Percentiles rank a stretch among this genome's conserved stretches.
These are phyloP conservation scores for Sericinus montela DNA, from an alignment of 2,888 invertebrate genomes.

Conservation along the genomic window DNA sequence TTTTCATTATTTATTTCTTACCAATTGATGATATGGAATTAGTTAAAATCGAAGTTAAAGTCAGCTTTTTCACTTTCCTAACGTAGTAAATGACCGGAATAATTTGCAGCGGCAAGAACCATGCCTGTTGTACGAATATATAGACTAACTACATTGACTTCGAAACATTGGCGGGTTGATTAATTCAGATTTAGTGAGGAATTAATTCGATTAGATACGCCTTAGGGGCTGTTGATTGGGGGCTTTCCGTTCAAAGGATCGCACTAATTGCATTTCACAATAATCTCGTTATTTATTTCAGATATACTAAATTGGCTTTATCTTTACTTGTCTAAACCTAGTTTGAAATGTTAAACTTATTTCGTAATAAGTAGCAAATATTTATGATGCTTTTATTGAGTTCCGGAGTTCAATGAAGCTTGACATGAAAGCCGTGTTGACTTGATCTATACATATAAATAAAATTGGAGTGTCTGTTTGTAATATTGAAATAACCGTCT, in stretches of 20 bases:
- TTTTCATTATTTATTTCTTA: no score
- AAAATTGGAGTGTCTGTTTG: no score
- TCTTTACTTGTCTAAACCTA: neutral
- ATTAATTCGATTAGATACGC: slow-evolving; percentile 23
- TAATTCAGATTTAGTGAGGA: slow-evolving; percentile 22
- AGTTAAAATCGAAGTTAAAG: no score
- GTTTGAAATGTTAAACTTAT: neutral
- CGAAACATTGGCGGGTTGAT: slow-evolving; percentile 21
- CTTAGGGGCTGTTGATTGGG: slow-evolving; percentile 16
- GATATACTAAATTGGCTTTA: slow-evolving; percentile 7
- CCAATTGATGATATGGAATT: no score
- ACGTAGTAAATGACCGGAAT: slow-evolving; percentile 3
- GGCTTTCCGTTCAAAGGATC: slow-evolving; percentile 18
- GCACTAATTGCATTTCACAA: slow-evolving; percentile 16
- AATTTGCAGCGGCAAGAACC: slow-evolving; percentile 7
- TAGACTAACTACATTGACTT: slow-evolving; percentile 18
- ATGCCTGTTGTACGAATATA: slow-evolving; percentile 9
- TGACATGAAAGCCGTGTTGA: no score
- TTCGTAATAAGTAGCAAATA: neutral
- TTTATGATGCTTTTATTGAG: no score
- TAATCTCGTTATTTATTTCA: slow-evolving; percentile 15
- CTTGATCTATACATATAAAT: no score
- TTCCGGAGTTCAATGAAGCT: no score
- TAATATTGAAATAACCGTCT: no score
- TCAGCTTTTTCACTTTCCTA: no score